phyloP scores from a whole-genome alignment of 2,797 vertebrate genomes.

The Eurystomus glaucurus region DNA sequence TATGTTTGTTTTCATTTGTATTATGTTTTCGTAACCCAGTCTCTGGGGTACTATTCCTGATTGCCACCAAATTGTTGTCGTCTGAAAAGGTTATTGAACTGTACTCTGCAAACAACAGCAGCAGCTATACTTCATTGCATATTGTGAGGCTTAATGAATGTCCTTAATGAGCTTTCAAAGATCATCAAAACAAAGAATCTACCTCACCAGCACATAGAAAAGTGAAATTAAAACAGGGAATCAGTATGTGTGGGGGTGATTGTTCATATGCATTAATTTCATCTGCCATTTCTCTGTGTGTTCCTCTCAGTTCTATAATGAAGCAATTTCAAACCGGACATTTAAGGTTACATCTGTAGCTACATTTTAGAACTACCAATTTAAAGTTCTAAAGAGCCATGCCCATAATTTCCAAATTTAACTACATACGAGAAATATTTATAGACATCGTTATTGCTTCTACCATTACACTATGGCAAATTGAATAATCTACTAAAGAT shows the following conservation, averaged over 20 bases:
- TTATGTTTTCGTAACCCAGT: not conserved
- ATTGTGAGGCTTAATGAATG: conserved; percentile 49
- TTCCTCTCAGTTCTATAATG: conserved; percentile 15
- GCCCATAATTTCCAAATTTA: not conserved
- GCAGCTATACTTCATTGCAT: conserved; percentile 49
- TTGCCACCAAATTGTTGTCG: conserved; percentile 31
- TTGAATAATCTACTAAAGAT: conserved; percentile 31
- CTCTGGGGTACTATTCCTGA: conserved; percentile 18
- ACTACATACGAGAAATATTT: conserved; percentile 58
- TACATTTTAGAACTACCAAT: conserved; percentile 10
- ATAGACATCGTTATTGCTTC: not conserved
- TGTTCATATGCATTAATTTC: conserved; percentile 47
- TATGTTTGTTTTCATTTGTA: conserved; percentile 43
- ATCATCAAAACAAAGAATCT: conserved; percentile 63
- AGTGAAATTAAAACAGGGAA: conserved; percentile 52
- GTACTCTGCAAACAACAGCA: conserved; percentile 12
- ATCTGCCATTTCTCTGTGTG: not conserved
- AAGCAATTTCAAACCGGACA: conserved; percentile 30
- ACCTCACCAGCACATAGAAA: conserved; percentile 30
- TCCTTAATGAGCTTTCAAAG: conserved; percentile 67
- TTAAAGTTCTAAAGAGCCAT: conserved; percentile 11
- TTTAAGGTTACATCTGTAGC: conserved; percentile 26
- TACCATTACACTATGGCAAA: conserved; percentile 3
- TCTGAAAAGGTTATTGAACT: conserved; percentile 66
- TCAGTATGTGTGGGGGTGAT: not conserved